Conservation (phyloP, 2,797 vertebrate species). For the Xiphorhynchus erythropygius region DNA sequence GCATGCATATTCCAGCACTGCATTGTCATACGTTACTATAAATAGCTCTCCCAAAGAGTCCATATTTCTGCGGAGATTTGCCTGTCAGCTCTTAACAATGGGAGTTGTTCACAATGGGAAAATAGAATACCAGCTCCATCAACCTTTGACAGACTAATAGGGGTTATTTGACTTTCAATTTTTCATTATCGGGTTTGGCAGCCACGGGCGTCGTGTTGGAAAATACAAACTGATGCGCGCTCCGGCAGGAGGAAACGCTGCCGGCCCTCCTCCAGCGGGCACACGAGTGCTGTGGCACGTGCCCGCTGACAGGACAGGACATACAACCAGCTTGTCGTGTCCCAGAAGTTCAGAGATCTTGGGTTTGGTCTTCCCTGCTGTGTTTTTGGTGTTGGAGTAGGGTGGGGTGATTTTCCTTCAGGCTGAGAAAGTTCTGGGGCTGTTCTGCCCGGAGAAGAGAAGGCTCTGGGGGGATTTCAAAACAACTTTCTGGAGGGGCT, state of each 20-base stretch:
- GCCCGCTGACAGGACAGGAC: not conserved
- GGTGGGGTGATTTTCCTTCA: not conserved
- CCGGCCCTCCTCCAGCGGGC: fast-evolving
- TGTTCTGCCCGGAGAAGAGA: not conserved
- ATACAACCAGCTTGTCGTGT: not conserved
- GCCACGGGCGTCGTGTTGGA: not conserved
- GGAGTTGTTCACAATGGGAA: conserved; percentile 49
- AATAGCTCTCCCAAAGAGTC: conserved; percentile 56
- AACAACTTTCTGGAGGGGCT: not conserved
- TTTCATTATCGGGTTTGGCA: conserved; percentile 68
- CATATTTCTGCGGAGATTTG: conserved; percentile 65
- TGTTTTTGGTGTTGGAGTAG: not conserved
- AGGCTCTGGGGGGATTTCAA: not conserved
- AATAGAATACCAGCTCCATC: conserved; percentile 61
- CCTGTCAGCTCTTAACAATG: conserved; percentile 60
- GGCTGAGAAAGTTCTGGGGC: not conserved
- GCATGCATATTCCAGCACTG: conserved; percentile 52
- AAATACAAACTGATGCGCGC: not conserved
- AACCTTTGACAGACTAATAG: conserved; percentile 72
- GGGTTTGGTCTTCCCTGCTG: too few species aligned
- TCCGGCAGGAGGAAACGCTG: not conserved
- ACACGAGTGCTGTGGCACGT: fast-evolving
- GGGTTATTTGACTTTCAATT: conserved; percentile 74
- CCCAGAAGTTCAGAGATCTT: not conserved
- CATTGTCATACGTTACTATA: conserved; percentile 62